phyloP scores from a whole-genome alignment of 1,140 invertebrate genomes.

The Bombyx mandarina region DNA sequence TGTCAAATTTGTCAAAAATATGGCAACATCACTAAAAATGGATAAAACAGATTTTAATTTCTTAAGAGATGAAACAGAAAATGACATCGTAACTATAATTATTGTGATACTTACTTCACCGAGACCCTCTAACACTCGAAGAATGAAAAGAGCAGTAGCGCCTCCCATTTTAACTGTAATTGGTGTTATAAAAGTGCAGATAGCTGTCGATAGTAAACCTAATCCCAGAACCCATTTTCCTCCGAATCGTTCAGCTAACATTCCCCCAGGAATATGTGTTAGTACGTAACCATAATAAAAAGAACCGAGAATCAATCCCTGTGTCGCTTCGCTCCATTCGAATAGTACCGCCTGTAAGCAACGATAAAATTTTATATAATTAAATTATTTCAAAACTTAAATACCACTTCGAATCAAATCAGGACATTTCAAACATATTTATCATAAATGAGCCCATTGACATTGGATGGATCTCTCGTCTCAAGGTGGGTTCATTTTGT shows the following conservation, averaged over 20 bases:
- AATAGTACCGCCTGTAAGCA: slow-evolving; percentile 47
- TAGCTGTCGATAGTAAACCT: slow-evolving; percentile 75
- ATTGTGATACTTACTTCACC: slow-evolving; percentile 68
- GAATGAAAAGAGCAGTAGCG: slow-evolving; percentile 73
- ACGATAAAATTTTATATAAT: not conserved
- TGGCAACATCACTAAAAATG: no score
- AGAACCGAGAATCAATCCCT: slow-evolving; percentile 71
- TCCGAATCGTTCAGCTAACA: slow-evolving; percentile 73
- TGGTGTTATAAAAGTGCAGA: slow-evolving; percentile 73
- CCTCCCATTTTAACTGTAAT: slow-evolving; percentile 64
- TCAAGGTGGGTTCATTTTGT: no score
- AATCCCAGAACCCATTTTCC: slow-evolving; percentile 75
- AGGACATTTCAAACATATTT: not conserved
- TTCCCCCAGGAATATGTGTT: slow-evolving; percentile 75
- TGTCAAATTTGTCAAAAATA: no score
- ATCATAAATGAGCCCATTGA: not conserved
- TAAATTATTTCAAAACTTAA: no score
- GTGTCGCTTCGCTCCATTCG: slow-evolving; percentile 74
- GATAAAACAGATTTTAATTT: no score
- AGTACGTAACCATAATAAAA: slow-evolving; percentile 77
- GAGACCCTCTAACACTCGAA: slow-evolving; percentile 78
- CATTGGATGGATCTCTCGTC: no score
- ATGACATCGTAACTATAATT: no score
- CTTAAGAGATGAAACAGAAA: no score
- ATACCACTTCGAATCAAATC: no score